phyloP scores from a whole-genome alignment of 2,888 invertebrate genomes.

The Brachycybe producta region DNA sequence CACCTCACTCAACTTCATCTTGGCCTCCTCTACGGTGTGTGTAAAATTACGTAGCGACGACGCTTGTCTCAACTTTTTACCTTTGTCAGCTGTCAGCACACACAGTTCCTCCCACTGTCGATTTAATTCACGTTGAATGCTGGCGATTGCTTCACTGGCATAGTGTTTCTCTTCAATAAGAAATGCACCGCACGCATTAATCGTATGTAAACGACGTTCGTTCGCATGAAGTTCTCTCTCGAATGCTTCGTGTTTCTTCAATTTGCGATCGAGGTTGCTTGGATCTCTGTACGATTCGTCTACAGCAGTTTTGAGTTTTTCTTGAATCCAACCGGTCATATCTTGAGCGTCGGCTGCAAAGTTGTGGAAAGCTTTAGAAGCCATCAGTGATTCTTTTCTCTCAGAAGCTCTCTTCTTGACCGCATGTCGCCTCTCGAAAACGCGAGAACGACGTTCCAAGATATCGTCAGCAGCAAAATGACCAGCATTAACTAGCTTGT shows the following conservation, averaged over 20 bases:
- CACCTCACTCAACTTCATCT: conserved; percentile 71
- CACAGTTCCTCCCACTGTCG: conserved; percentile 62
- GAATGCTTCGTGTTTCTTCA: conserved; percentile 94
- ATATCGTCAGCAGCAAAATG: conserved; percentile 55
- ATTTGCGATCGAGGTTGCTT: conserved; percentile 73
- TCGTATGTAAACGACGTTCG: conserved; percentile 74
- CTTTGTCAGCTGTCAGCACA: conserved; percentile 52
- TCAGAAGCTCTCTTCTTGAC: conserved; percentile 54
- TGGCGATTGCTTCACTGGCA: conserved; percentile 49
- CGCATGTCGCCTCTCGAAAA: conserved; percentile 55
- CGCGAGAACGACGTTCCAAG: conserved; percentile 39
- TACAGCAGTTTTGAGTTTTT: conserved; percentile 78
- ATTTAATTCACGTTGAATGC: conserved; percentile 55
- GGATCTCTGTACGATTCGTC: conserved; percentile 88
- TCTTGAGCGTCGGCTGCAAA: conserved; percentile 88
- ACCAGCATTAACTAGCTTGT: conserved; percentile 57
- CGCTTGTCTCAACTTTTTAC: conserved; percentile 70
- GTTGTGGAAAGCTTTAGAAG: conserved; percentile 79
- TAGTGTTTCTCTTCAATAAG: conserved; percentile 57
- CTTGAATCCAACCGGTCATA: conserved; percentile 74
- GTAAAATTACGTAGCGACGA: conserved; percentile 57
- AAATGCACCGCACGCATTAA: conserved; percentile 57
- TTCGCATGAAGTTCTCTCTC: conserved; percentile 89
- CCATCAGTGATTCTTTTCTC: conserved; percentile 59
- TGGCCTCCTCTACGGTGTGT: conserved; percentile 74